A percentile compares a stretch with the other conserved stretches of the same genome.
These are phyloP conservation scores for Siniperca undulata DNA, from an alignment of 2,797 vertebrate species.

Conservation along the genomic window DNA sequence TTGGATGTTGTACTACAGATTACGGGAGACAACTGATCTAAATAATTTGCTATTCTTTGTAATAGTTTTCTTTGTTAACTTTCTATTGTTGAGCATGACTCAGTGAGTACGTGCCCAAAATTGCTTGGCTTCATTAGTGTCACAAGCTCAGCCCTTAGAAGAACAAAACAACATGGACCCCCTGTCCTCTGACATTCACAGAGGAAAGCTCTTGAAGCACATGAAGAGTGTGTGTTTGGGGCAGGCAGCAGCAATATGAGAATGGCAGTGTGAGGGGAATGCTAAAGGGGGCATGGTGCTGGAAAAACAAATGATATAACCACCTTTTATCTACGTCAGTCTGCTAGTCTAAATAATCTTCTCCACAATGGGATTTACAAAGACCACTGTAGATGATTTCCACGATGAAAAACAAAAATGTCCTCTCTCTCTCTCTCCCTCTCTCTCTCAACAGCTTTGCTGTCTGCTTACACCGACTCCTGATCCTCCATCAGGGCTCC, in stretches of 20 bases:
- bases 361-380: conserved; percentile 1
- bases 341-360: conserved; percentile 24
- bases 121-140: conserved; percentile 52
- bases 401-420: conserved; percentile 20
- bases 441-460: conserved; percentile 38
- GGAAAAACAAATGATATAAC: conserved; percentile 80
- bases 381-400: neutral
- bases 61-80: neutral
- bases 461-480: conserved; percentile 65
- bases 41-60: conserved; percentile 7
- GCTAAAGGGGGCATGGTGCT: conserved; percentile 47
- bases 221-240: conserved; percentile 51
- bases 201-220: conserved; percentile 54
- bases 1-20: neutral
- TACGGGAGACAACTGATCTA: neutral
- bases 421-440: neutral
- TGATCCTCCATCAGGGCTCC: conserved; percentile 82
- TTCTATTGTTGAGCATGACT: conserved; percentile 11
- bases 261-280: conserved; percentile 50
- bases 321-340: conserved; percentile 57
- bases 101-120: conserved; percentile 32
- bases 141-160: conserved; percentile 43
- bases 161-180: conserved; percentile 67
- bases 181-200: conserved; percentile 39
- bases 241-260: conserved; percentile 69